phyloP scores from a whole-genome alignment of 2,113 vertebrate species.

The Corythoichthys intestinalis region DNA sequence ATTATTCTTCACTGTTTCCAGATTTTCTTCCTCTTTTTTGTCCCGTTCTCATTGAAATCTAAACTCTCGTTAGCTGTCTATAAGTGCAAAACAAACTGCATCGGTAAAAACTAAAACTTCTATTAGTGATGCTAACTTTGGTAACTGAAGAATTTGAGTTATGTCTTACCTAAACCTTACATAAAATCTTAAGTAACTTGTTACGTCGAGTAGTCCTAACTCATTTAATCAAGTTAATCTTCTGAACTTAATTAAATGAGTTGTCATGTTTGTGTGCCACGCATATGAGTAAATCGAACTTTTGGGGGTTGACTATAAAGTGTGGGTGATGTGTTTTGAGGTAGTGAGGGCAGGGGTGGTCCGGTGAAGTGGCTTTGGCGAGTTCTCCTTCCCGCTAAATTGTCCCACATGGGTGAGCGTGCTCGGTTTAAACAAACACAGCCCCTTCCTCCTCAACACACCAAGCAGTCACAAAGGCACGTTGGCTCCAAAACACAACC shows the following conservation, averaged over 20 bases:
- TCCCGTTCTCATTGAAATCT: slow-evolving; percentile 25
- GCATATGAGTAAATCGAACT: too few relatives aligned
- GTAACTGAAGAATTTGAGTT: too few relatives aligned
- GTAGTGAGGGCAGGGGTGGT: slow-evolving; percentile 2
- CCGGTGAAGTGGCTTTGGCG: slow-evolving; percentile 2
- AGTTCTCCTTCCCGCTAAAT: slow-evolving; percentile 65
- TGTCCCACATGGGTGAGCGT: slow-evolving; percentile 67
- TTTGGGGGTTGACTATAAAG: too few relatives aligned
- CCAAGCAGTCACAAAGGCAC: slow-evolving; percentile 23
- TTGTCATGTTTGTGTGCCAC: too few relatives aligned
- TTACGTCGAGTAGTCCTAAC: too few relatives aligned
- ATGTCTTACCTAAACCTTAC: too few relatives aligned
- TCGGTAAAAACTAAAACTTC: too few relatives aligned
- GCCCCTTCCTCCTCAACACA: slow-evolving; percentile 78
- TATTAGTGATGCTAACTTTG: too few relatives aligned
- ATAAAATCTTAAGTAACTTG: too few relatives aligned
- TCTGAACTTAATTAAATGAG: too few relatives aligned
- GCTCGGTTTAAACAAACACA: slow-evolving; percentile 80
- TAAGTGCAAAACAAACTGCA: too few relatives aligned
- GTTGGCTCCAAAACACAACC: slow-evolving; percentile 34
- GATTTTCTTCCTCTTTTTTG: slow-evolving; percentile 59
- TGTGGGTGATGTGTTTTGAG: not conserved
- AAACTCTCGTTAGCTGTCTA: not conserved
- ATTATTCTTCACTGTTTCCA: slow-evolving; percentile 41
- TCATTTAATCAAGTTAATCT: too few relatives aligned